A percentile compares a stretch with the other conserved stretches of the same genome.
phyloP scores from a whole-genome alignment of 2,113 vertebrate species.

The Saiga tatarica region DNA sequence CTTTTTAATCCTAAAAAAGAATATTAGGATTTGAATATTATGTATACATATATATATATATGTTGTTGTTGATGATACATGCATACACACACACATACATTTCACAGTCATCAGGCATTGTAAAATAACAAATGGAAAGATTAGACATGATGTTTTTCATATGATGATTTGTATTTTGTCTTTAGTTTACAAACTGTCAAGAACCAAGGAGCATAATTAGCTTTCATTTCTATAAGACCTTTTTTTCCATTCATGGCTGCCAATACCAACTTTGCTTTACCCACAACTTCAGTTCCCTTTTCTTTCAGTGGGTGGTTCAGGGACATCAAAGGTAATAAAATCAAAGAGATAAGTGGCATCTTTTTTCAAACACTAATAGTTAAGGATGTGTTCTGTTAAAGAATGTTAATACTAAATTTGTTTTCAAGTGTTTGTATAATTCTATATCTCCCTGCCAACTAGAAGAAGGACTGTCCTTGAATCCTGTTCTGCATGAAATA shows the following conservation, averaged over 20 bases:
- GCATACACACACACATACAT: background rate
- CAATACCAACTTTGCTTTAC: slow-evolving; percentile 24
- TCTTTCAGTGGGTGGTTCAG: slow-evolving; percentile 37
- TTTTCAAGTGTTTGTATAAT: slow-evolving; percentile 58
- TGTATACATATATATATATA: background rate
- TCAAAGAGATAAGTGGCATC: slow-evolving; percentile 39
- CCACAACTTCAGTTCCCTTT: background rate
- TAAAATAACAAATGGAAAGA: background rate
- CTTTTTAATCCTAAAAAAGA: background rate
- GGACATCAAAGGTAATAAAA: slow-evolving; percentile 59
- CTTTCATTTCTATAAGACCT: slow-evolving; percentile 30
- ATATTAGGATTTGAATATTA: background rate
- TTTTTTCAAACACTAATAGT: slow-evolving; percentile 31
- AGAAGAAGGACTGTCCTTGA: slow-evolving; percentile 44
- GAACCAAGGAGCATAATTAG: background rate
- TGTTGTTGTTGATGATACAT: background rate
- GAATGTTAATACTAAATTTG: slow-evolving; percentile 59
- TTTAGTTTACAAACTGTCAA: background rate
- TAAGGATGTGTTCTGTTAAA: slow-evolving; percentile 40
- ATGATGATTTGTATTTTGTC: background rate
- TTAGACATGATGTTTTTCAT: background rate
- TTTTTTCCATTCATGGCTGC: background rate
- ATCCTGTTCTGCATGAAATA: slow-evolving; percentile 45
- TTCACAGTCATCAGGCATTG: background rate
- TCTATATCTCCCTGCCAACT: background rate